These are phyloP conservation scores for Sula dactylatra DNA, from an alignment of 2,113 vertebrate genomes.

Conservation along the genomic window DNA sequence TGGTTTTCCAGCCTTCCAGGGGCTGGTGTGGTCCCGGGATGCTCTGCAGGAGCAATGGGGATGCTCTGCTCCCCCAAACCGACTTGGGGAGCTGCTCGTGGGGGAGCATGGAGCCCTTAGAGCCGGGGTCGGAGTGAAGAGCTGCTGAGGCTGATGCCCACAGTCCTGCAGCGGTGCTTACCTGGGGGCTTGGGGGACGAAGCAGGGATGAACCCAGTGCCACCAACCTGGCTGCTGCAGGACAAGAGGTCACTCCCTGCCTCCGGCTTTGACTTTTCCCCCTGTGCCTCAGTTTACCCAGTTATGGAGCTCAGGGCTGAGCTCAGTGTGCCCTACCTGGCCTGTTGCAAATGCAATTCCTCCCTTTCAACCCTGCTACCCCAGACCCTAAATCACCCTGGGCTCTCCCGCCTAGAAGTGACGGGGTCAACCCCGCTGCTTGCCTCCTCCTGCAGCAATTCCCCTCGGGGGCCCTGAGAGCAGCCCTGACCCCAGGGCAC, in stretches of 20 bases:
- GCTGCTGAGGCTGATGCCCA: not conserved
- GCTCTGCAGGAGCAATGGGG: not conserved
- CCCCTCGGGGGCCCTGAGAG: not conserved
- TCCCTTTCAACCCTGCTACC: not conserved
- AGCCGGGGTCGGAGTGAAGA: not conserved
- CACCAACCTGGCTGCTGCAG: not conserved
- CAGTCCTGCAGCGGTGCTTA: not conserved
- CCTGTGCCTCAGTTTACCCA: not conserved
- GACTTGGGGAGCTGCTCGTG: not conserved
- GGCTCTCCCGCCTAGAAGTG: not conserved
- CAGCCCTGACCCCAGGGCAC: not conserved
- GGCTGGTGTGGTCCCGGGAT: not conserved
- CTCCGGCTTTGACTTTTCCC: not conserved
- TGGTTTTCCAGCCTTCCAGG: not conserved
- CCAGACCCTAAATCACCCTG: not conserved
- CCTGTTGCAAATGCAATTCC: accelerated
- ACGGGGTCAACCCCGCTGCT: accelerated
- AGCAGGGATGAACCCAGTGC: not conserved
- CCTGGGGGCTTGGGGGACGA: accelerated
- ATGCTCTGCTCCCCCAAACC: not conserved
- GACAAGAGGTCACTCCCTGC: not conserved
- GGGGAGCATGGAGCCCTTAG: not conserved
- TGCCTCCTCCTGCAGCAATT: not conserved
- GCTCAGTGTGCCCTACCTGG: accelerated
- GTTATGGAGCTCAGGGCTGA: not conserved